phyloP scores from a whole-genome alignment of 2,113 vertebrate species.

The Lophochroa leadbeateri region DNA sequence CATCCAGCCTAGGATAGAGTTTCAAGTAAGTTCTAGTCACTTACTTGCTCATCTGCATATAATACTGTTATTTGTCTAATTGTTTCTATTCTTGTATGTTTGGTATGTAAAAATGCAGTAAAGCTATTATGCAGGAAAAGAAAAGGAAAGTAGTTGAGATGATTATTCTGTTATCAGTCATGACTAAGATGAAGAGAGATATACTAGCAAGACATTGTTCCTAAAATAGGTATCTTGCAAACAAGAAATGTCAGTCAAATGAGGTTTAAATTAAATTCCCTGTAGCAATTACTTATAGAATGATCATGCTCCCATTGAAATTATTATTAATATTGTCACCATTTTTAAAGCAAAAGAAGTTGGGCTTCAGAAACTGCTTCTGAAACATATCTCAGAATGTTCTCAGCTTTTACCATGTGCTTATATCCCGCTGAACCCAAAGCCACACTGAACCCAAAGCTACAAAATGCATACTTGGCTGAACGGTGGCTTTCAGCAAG shows the following conservation, averaged over 20 bases:
- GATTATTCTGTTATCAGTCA: conserved; percentile 69
- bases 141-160: conserved; percentile 55
- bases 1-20: neutral
- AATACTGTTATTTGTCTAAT: conserved; percentile 58
- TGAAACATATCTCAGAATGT: neutral
- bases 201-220: conserved; percentile 67
- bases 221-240: conserved; percentile 68
- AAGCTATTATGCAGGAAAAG: conserved; percentile 49
- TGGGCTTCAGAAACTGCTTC: neutral
- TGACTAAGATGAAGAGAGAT: conserved; percentile 69
- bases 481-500: neutral
- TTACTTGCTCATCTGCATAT: conserved; percentile 31
- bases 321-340: conserved; percentile 21
- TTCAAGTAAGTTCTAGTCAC: conserved; percentile 3
- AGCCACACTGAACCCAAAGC: neutral
- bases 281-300: conserved; percentile 54
- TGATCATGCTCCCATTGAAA: conserved; percentile 33
- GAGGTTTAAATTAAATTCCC: conserved; percentile 58
- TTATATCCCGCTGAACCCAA: neutral
- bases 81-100: conserved; percentile 60
- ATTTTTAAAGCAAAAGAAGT: conserved; percentile 37
- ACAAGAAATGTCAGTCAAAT: conserved; percentile 63
- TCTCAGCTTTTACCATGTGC: neutral
- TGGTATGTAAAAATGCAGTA: conserved; percentile 49
- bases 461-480: neutral